phyloP scores from a whole-genome alignment of 2,888 invertebrate genomes.

The Eristalis pertinax region DNA sequence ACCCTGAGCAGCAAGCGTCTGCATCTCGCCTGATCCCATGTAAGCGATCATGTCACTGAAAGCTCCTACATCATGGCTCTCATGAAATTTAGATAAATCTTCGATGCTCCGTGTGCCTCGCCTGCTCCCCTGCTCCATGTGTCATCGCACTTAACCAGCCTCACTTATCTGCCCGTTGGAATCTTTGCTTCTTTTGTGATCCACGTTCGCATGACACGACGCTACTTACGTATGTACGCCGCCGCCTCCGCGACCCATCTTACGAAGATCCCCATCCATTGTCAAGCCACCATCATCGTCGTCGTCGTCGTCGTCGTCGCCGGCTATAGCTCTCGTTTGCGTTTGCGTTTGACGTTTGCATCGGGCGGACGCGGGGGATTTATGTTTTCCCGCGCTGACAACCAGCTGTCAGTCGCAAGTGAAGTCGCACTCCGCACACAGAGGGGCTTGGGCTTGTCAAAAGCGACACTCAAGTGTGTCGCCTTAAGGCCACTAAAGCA shows the following conservation, averaged over 20 bases:
- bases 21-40: not conserved
- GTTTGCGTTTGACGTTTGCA: constrained; percentile 29
- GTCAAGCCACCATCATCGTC: not conserved
- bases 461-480: constrained; percentile 27
- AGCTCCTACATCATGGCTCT: constrained; percentile 20
- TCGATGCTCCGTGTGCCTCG: not conserved
- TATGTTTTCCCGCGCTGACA: constrained; percentile 26
- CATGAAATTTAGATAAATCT: constrained; percentile 20
- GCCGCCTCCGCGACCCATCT: not conserved
- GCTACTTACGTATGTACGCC: not conserved
- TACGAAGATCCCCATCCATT: not conserved
- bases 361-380: constrained; percentile 2
- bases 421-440: not conserved
- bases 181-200: not conserved
- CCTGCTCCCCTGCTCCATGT: not conserved
- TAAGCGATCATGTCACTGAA: constrained; percentile 3
- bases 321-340: not conserved
- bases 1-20: not conserved
- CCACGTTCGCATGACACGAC: constrained; percentile 20
- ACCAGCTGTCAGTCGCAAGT: constrained; percentile 2
- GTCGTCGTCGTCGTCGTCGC: not conserved
- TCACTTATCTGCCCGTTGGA: constrained; percentile 15
- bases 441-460: constrained; percentile 38
- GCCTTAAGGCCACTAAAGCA: constrained; percentile 37
- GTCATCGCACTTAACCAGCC: constrained; percentile 1